Evolutionary conservation across 2,113 vertebrate species (phyloP).

Genomic region (Sardina pilchardus): DNA sequence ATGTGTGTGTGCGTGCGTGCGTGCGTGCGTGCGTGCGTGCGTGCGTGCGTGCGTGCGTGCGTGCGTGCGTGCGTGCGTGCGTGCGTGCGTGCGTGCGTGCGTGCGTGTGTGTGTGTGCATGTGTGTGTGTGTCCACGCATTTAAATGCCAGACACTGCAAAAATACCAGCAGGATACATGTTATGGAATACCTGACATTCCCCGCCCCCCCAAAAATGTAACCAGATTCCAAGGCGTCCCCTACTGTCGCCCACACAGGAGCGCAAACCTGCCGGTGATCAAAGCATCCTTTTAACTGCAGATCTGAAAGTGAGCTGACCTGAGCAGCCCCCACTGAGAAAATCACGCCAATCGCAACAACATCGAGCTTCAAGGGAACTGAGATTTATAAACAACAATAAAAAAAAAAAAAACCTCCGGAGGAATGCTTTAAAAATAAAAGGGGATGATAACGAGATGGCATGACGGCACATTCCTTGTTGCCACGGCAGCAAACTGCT

Average conservation of each 20-base stretch:
- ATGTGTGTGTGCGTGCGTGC: neutral
- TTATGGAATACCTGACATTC: neutral
- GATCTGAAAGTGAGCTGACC: conserved; percentile 1
- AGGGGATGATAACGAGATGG: neutral
- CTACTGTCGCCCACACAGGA: neutral
- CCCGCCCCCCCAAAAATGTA: neutral
- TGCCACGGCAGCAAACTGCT: conserved; percentile 10
- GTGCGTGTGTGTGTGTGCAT: no score
- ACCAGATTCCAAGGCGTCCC: neutral
- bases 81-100: no score
- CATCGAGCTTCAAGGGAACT: neutral
- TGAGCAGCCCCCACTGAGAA: neutral
- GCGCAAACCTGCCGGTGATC: neutral
- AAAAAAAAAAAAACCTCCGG: neutral
- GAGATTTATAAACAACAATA: neutral
- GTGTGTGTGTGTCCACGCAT: neutral
- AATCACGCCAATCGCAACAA: neutral
- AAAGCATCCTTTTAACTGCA: neutral
- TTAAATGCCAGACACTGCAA: neutral
- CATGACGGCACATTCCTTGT: neutral
- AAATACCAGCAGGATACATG: neutral
- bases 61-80: no score
- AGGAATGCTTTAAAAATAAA: neutral
- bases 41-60: no score
- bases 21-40: no score